Percentiles rank a stretch among this genome's conserved stretches.
Conservation (phyloP, 2,113 vertebrate genomes). For the Nyctibius bracteatus region DNA sequence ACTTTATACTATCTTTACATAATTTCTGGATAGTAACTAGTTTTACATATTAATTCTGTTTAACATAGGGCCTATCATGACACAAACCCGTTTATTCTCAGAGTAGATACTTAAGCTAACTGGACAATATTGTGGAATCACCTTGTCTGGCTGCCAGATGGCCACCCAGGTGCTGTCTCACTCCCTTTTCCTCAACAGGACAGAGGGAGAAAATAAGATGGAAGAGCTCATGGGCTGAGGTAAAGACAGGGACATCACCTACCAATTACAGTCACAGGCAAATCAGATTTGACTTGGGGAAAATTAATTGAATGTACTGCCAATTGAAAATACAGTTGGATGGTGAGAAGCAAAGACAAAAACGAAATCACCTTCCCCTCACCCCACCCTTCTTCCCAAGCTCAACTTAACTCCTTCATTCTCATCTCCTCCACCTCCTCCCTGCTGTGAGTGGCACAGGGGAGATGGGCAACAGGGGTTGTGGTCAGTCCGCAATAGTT, state of each 20-base stretch:
- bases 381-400: background rate
- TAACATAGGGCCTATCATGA: background rate
- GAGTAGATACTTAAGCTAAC: background rate
- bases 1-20: background rate
- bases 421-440: background rate
- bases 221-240: background rate
- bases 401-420: background rate
- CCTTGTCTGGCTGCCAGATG: background rate
- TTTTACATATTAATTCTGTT: background rate
- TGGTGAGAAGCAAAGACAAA: background rate
- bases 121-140: background rate
- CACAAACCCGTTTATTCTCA: background rate
- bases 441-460: background rate
- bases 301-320: background rate
- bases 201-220: background rate
- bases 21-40: background rate
- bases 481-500: background rate
- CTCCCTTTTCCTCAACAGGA: background rate
- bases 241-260: background rate
- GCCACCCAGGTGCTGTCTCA: background rate
- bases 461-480: too few species aligned
- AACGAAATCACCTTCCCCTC: background rate
- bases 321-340: background rate
- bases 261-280: rapidly evolving
- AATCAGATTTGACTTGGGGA: background rate